Evolutionary conservation across 2,113 vertebrate genomes (phyloP), one percentile per base, ranked within the genome.

Genomic region (Passer montanus): DNA sequence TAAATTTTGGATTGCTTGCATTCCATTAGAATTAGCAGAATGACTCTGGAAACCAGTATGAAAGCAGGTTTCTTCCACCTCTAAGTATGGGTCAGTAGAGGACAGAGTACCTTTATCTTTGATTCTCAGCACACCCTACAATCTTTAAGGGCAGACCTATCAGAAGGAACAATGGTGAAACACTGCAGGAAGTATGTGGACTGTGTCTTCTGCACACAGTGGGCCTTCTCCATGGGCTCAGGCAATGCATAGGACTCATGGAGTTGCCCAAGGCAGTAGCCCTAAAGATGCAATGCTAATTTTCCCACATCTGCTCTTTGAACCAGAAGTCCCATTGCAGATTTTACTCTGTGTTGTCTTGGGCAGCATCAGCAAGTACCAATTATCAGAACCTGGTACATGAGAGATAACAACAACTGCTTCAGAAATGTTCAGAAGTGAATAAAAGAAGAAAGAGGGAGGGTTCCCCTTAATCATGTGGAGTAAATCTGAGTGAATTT

Each of bases 241-340:
- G 9, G 20, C 2, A 4, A 58, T 68, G 7, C 10, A 19, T 0
- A 56, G 31, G 13, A 24, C 19, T 55, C 53, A 15, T 0, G 2
- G 47, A 33, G 3, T 10, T 60, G 14, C 13, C 16, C n/a, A 79
- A 13, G 83, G 20, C 23, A 62, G 10, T 33, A 77, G 9, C 7
- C 30, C 11, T 15, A 59, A 50, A 64, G 35, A 46, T 9, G 17
- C 22, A 64, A 10, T 21, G 28, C 14, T 64, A 17, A 21, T 3
- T 59, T 3, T 59, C 67, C 31, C 44, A 68, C 59, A 18, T 9
- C 9, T 1, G 7, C 10, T 11, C 11, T 49, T 73, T 55, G 28
- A 68, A 64, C 7, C 10, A 49, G 31, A 3, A 23, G 6, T 44
- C 27, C 5, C 7, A 73, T 44, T 59, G 8, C 13, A 63, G 19